A percentile compares a stretch with the other conserved stretches of the same genome.
Evolutionary conservation across 2,888 invertebrate genomes (phyloP).

Genomic region (Andrena minutula): DNA sequence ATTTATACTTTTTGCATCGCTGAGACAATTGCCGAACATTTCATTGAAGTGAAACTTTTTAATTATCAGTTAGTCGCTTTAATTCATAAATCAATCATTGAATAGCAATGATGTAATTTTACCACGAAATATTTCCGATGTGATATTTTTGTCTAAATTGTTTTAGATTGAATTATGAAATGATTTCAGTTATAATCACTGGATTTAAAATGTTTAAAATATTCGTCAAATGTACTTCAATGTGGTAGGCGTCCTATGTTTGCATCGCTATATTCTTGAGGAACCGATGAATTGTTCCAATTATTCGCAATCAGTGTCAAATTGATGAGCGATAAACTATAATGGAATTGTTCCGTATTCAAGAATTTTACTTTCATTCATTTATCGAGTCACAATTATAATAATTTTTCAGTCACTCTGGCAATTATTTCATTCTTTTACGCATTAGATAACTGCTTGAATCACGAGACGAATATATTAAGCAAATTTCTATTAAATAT

Average conservation of each 20-base stretch:
- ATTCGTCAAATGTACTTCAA: background rate
- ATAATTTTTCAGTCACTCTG: background rate
- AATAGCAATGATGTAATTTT: background rate
- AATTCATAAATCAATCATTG: constrained; percentile 14
- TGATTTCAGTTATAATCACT: background rate
- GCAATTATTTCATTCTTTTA: background rate
- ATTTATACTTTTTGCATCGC: background rate
- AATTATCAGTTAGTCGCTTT: constrained; percentile 1
- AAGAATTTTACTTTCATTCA: background rate
- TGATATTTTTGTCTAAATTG: background rate
- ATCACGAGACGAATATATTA: background rate
- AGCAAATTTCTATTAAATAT: background rate
- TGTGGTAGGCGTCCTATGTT: background rate
- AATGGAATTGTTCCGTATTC: background rate
- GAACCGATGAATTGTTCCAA: background rate
- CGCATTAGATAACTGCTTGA: background rate
- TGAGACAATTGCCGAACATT: background rate
- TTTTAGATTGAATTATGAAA: background rate
- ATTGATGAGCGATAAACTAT: constrained; percentile 6
- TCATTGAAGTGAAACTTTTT: background rate
- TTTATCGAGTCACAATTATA: constrained; percentile 1
- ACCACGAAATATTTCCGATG: background rate
- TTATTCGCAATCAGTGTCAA: constrained; percentile 9
- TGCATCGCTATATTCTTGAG: background rate
- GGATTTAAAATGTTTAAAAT: background rate